phyloP scores from a whole-genome alignment of 2,888 invertebrate genomes.

The Euphydryas editha region DNA sequence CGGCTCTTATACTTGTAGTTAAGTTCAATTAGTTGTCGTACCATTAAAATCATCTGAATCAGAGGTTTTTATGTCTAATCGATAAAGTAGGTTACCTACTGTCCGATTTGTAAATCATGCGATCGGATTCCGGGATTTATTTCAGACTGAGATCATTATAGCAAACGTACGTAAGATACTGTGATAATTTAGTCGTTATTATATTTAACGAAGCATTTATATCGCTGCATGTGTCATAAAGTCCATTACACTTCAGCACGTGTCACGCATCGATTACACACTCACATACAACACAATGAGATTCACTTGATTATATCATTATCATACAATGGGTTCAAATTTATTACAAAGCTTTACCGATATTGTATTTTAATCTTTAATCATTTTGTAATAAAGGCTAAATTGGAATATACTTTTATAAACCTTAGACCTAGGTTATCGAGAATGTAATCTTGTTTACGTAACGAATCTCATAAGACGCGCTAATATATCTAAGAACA shows the following conservation, averaged over 20 bases:
- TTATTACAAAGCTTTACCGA: neutral
- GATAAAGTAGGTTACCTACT: too few relatives aligned
- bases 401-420: neutral
- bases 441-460: neutral
- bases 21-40: too few relatives aligned
- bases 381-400: neutral
- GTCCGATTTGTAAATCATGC: too few relatives aligned
- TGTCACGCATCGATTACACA: constrained; percentile 10
- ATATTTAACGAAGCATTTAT: neutral
- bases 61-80: too few relatives aligned
- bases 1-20: too few relatives aligned
- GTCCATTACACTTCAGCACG: constrained; percentile 14
- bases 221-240: neutral
- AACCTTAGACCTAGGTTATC: neutral
- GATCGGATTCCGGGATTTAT: too few relatives aligned
- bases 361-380: neutral
- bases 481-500: neutral
- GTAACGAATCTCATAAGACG: neutral
- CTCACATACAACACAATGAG: neutral
- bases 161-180: too few relatives aligned
- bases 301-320: neutral
- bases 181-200: neutral
- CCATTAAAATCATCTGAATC: too few relatives aligned
- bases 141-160: too few relatives aligned
- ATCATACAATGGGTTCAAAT: neutral